Percentiles rank a stretch among this genome's conserved stretches.
Conservation (phyloP, 2,113 vertebrate genomes). For the Petaurus breviceps region DNA sequence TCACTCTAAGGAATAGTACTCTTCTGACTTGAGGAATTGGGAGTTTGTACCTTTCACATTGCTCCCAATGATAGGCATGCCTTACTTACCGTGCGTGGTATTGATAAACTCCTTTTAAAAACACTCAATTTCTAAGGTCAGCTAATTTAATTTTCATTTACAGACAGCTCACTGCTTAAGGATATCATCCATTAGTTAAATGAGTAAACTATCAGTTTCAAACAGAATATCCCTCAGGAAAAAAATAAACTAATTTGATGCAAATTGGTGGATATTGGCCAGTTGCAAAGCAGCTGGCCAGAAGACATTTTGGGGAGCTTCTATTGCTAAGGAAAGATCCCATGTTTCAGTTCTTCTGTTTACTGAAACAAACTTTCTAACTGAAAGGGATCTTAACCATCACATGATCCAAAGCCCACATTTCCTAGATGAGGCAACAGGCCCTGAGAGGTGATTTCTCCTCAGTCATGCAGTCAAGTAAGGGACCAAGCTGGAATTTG, state of each 20-base stretch:
- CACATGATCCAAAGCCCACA: background rate
- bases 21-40: background rate
- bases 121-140: background rate
- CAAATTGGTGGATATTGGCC: background rate
- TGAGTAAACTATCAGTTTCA: background rate
- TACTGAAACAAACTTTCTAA: background rate
- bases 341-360: background rate
- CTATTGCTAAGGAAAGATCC: background rate
- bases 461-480: background rate
- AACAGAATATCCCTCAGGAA: background rate
- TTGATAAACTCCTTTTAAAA: background rate
- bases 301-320: background rate
- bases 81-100: background rate
- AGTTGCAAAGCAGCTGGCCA: background rate
- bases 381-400: background rate
- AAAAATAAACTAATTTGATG: background rate
- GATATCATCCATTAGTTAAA: background rate
- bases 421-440: background rate
- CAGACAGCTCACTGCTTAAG: background rate
- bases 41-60: background rate
- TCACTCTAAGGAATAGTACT: background rate
- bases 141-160: background rate
- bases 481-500: background rate
- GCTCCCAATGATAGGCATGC: background rate
- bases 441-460: background rate